Conservation (phyloP, 92 coral and sea anemone genomes). For the Pocillopora meandrina region DNA sequence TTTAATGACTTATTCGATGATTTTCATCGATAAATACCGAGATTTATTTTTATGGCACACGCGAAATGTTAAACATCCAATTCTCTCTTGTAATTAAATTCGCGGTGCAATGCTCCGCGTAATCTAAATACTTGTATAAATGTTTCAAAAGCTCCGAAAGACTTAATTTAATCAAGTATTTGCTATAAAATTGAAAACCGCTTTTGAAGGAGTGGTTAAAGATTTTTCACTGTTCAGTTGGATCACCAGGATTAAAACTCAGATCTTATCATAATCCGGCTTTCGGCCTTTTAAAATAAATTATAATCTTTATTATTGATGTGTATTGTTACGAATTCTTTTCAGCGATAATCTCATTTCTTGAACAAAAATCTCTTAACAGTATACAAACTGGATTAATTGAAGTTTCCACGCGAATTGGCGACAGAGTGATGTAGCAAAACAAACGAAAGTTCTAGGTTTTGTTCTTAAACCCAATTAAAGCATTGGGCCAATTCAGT, state of each 20-base stretch:
- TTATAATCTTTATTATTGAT: background rate
- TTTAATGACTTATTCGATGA: background rate
- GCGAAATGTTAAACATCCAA: background rate
- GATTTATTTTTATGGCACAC: constrained; percentile 1
- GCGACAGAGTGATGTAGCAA: background rate
- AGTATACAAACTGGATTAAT: background rate
- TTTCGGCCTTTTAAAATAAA: background rate
- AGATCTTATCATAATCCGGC: background rate
- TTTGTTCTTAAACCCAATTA: background rate
- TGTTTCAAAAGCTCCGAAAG: background rate
- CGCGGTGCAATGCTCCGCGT: background rate
- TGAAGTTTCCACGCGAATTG: background rate
- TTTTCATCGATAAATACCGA: constrained; percentile 11
- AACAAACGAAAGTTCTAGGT: background rate
- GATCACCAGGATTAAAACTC: background rate
- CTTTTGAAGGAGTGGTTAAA: background rate
- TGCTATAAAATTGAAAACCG: background rate
- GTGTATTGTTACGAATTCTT: background rate
- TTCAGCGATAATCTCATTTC: background rate
- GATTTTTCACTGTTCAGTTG: background rate
- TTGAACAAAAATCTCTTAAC: background rate
- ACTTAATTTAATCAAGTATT: background rate
- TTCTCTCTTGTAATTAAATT: background rate
- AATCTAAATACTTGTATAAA: background rate
- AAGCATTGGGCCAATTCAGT: too few relatives aligned